Base-by-base conservation (phyloP, 2,888 invertebrate genomes). In the Rosalia funebris region DNA sequence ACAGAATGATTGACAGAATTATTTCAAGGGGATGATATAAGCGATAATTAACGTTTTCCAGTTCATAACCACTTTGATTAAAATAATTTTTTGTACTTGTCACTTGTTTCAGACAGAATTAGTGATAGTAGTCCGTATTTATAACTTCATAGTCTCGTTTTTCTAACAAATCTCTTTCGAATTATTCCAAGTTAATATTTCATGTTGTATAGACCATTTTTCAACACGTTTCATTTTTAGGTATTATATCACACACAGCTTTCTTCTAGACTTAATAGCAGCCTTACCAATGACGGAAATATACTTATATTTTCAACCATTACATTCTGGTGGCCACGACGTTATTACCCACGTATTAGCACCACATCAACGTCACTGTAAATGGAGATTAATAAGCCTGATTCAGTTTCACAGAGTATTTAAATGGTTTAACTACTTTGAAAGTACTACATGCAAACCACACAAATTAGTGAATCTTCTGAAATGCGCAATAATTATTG, bases 181-280 rank as follows among this genome's bases (percentile, higher is more conserved):
- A n/a, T n/a, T n/a, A n/a, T n/a, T n/a, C n/a, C n/a, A n/a, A n/a
- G n/a, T n/a, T n/a, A n/a, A n/a, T n/a, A n/a, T n/a, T n/a, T n/a
- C n/a, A n/a, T n/a, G n/a, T n/a, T n/a, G n/a, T n/a, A n/a, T n/a
- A n/a, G n/a, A n/a, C n/a, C n/a, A n/a, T n/a, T n/a, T n/a, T n/a
- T n/a, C n/a, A n/a, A n/a, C n/a, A n/a, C n/a, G n/a, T n/a, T n/a
- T n/a, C n/a, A n/a, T 36, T 52, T 53, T 42, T 36, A 66, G 65
- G 63, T 15, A 66, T 34, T 66, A 66, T 11, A 19, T 63, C 5
- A 57, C 59, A 5, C 60, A 61, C 34, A 58, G 61, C 10, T 66
- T 66, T 34, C 25, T 59, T 3, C 10, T 61, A 15, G 65, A 66
- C 25, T 9, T 63, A 2, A 7, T 66, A 44, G 46, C 61, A 16